Evolutionary conservation across 2,888 invertebrate genomes (phyloP).

Genomic region (Torymus auratus): DNA sequence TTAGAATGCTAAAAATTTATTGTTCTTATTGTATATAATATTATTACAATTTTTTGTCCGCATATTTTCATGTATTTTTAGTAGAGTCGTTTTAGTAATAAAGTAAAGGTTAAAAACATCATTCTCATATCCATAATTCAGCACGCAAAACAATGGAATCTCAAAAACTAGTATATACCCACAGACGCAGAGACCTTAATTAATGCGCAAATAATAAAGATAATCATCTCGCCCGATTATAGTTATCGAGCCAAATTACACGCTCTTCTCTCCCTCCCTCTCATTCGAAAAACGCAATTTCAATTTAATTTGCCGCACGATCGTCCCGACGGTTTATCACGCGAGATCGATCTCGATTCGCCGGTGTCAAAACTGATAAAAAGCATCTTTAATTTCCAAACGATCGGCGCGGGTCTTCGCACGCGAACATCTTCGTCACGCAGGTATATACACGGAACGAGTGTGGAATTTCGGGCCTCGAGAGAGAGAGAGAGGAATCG

Average conservation of each 20-base stretch:
- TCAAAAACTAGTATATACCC: not conserved
- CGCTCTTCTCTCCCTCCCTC: not conserved
- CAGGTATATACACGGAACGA: no score
- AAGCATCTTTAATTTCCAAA: constrained; percentile 47
- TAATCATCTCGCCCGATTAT: not conserved
- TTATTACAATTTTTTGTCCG: no score
- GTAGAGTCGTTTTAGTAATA: no score
- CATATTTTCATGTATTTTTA: no score
- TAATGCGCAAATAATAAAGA: constrained; percentile 10
- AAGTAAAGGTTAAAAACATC: no score
- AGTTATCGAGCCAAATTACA: constrained; percentile 23
- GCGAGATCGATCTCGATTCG: not conserved
- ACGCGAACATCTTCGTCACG: no score
- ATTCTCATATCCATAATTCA: no score
- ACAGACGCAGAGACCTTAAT: constrained; percentile 4
- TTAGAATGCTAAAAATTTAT: no score
- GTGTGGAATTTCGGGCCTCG: no score
- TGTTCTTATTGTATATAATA: no score
- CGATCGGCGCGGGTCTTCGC: constrained; percentile 23
- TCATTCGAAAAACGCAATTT: constrained; percentile 23
- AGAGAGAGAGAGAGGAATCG: no score
- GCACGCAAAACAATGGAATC: no score
- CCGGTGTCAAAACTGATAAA: constrained; percentile 37
- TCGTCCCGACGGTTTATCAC: constrained; percentile 18
- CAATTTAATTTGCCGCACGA: constrained; percentile 37